Base-by-base conservation (phyloP, 2,888 invertebrate genomes). In the Nipponacmea schrenckii region DNA sequence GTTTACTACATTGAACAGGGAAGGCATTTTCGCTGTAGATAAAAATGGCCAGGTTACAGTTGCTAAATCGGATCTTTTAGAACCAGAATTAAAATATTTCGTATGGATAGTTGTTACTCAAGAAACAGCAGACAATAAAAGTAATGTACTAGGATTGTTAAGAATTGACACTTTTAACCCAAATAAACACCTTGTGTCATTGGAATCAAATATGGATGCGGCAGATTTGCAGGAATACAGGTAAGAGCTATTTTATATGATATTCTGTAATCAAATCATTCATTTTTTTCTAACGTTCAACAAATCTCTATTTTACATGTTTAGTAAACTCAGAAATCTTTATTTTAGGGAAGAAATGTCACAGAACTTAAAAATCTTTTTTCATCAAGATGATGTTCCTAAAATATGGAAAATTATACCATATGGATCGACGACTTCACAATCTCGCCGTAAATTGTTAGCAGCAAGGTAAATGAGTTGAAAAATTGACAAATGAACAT, bases 81-180 rank as follows among this genome's bases (percentile, higher is more conserved):
- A 56, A 24, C 56, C 56, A 56, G 56, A 56, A 24, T 20, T 24
- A 24, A 56, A 24, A 56, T 56, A 56, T 56, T 56, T 56, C 56
- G 20, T 56, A 2, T 56, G 56, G 56, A 24, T 56, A 24, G 56
- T 56, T 17, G 56, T 24, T 24, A 24, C 56, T 14, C 24, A 56
- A 24, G 56, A 56, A 20, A 56, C 20, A 24, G 12, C 20, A 2
- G 56, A 20, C 4, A 56, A 56, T 56, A 14, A 24, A 24, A 56
- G 20, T 24, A 56, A 15, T 56, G 56, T 56, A 24, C 56, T 56
- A 10, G 24, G 56, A 24, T 56, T 56, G 14, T 56, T 56, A 56
- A 56, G 56, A 24, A 56, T 56, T 24, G 56, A 56, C 20, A 56
- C 56, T 5, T 56, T 56, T 56, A 24, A 56, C 14, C 56, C 56